Evolutionary conservation across 23 tunicate species (phyloP).

Genomic region (Halocynthia roretzi): DNA sequence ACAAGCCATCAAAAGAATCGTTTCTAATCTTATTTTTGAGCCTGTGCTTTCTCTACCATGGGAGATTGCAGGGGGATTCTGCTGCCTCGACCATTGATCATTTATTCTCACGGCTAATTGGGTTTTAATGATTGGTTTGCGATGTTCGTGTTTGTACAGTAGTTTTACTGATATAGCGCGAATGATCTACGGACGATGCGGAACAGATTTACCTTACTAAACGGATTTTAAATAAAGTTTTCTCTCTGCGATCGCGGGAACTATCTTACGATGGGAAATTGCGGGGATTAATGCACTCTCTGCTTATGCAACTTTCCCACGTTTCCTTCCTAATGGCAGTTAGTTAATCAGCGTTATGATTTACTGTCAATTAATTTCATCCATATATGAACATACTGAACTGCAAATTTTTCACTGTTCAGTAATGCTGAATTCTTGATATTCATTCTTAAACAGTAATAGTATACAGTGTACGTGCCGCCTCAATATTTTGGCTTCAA

Average conservation of each 20-base stretch:
- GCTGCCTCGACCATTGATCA: background rate
- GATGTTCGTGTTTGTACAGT: background rate
- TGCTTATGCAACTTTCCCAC: no score
- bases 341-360: no score
- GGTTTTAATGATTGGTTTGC: conserved; percentile 16
- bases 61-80: background rate
- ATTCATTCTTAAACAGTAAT: no score
- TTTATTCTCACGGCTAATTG: conserved; percentile 16
- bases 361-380: no score
- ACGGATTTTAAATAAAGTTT: background rate
- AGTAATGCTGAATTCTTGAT: no score
- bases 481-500: no score
- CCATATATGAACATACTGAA: no score
- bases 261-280: background rate
- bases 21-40: background rate
- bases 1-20: background rate
- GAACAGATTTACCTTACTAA: background rate
- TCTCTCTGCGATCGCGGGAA: background rate
- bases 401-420: no score
- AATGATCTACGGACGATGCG: background rate
- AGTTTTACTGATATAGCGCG: background rate
- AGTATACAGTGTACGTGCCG: no score
- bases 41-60: conserved; percentile 3
- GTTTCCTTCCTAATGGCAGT: no score
- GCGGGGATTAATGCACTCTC: no score